phyloP scores from a whole-genome alignment of 2,797 vertebrate genomes.

The Octomys mimax region DNA sequence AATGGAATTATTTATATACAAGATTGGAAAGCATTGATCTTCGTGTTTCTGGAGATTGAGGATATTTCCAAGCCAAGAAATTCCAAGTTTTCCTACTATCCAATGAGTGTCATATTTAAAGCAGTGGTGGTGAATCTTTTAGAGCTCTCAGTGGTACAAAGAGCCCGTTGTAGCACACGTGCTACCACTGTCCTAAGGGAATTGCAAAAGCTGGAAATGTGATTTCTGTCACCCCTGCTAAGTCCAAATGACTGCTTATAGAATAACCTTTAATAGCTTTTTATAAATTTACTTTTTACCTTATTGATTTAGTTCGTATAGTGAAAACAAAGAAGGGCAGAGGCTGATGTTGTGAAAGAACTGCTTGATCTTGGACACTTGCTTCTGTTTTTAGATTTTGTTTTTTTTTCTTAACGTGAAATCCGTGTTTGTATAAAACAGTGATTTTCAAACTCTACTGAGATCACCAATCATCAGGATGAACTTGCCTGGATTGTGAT shows the following conservation, averaged over 20 bases:
- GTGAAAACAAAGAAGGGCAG: background rate
- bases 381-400: background rate
- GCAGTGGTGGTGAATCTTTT: background rate
- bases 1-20: conserved; percentile 12
- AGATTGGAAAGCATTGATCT: background rate
- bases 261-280: conserved; percentile 19
- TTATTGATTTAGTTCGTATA: conserved; percentile 18
- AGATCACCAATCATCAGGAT: background rate
- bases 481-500: background rate
- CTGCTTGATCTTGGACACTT: background rate
- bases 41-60: conserved; percentile 16
- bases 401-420: background rate
- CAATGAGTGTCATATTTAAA: conserved; percentile 57
- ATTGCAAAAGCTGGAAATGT: conserved; percentile 50
- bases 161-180: background rate
- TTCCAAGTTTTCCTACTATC: conserved; percentile 44
- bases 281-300: background rate
- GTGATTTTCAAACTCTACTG: background rate
- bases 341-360: background rate
- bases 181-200: conserved; percentile 16
- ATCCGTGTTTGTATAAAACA: background rate
- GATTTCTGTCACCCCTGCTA: conserved; percentile 47
- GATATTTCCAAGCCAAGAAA: conserved; percentile 38
- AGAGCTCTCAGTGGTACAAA: background rate
- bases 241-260: conserved; percentile 3